These are phyloP conservation scores for Dioctria linearis DNA, from an alignment of 2,888 invertebrate genomes.

Conservation along the genomic window DNA sequence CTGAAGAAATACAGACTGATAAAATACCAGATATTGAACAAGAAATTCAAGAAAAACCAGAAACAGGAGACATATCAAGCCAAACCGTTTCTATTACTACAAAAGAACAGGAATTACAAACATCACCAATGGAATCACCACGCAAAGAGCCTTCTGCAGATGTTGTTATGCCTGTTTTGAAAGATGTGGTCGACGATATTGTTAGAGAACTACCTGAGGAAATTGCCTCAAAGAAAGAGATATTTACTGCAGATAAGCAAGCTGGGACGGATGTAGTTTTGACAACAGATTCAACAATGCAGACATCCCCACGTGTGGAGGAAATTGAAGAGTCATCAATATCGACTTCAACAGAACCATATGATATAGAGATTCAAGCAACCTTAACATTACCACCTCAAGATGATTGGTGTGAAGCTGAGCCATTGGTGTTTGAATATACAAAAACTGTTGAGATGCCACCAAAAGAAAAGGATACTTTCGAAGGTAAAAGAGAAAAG, in stretches of 20 bases:
- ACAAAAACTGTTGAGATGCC: conserved; percentile 66
- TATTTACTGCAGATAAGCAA: conserved; percentile 62
- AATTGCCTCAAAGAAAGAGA: conserved; percentile 33
- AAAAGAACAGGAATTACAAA: conserved; percentile 68
- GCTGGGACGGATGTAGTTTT: conserved; percentile 62
- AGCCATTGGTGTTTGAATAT: conserved; percentile 66
- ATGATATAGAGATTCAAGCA: conserved; percentile 72
- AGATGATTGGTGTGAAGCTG: conserved; percentile 69
- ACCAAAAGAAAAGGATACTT: conserved; percentile 65
- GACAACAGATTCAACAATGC: conserved; percentile 64
- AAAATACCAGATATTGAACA: conserved; percentile 63
- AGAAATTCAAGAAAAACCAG: conserved; percentile 60
- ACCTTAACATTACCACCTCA: conserved; percentile 75
- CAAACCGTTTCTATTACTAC: conserved; percentile 65
- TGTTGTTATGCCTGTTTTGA: conserved; percentile 68
- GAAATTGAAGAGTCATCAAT: conserved; percentile 63
- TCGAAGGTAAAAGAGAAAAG: conserved; percentile 43
- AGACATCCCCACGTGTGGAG: conserved; percentile 64
- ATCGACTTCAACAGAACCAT: conserved; percentile 66
- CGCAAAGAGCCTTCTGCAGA: conserved; percentile 62
- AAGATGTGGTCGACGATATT: conserved; percentile 65
- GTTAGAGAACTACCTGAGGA: conserved; percentile 65
- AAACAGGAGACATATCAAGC: conserved; percentile 65
- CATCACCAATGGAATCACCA: conserved; percentile 65
- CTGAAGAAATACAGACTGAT: conserved; percentile 73